A percentile compares a stretch with the other conserved stretches of the same genome.
phyloP scores from a whole-genome alignment of 2,797 vertebrate genomes.

The Pangasius djambal region DNA sequence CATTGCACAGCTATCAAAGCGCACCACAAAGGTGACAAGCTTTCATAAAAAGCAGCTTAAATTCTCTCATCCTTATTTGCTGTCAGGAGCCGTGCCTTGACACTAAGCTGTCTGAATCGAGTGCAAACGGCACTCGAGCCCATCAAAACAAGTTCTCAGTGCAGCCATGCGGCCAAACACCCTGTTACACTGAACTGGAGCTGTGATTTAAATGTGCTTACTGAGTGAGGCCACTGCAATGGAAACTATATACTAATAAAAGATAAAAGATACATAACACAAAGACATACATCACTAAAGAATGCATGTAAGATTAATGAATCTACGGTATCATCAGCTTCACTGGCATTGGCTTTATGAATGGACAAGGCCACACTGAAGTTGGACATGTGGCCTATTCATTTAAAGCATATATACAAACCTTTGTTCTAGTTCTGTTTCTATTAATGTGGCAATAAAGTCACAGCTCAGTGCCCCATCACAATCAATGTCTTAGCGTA shows the following conservation, averaged over 20 bases:
- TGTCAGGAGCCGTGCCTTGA: background rate
- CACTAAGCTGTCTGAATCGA: constrained; percentile 12
- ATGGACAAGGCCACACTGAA: background rate
- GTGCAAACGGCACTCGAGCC: constrained; percentile 12
- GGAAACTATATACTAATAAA: background rate
- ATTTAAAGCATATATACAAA: background rate
- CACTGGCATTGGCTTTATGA: background rate
- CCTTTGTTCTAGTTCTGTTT: background rate
- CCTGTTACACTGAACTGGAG: background rate
- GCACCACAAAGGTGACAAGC: background rate
- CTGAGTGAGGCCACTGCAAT: constrained; percentile 8
- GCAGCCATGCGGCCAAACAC: constrained; percentile 19
- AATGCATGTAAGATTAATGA: background rate
- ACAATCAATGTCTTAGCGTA: background rate
- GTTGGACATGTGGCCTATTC: background rate
- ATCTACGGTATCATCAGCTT: background rate
- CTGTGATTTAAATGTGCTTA: background rate
- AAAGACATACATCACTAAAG: background rate
- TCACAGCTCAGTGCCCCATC: background rate
- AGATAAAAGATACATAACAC: background rate
- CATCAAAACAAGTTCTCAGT: constrained; percentile 17
- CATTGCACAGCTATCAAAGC: background rate
- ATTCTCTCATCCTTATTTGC: background rate
- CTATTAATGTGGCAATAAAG: background rate
- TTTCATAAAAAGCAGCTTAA: constrained; percentile 20